Conservation (phyloP, 2,888 invertebrate species). For the Siphlonurus alternatus region DNA sequence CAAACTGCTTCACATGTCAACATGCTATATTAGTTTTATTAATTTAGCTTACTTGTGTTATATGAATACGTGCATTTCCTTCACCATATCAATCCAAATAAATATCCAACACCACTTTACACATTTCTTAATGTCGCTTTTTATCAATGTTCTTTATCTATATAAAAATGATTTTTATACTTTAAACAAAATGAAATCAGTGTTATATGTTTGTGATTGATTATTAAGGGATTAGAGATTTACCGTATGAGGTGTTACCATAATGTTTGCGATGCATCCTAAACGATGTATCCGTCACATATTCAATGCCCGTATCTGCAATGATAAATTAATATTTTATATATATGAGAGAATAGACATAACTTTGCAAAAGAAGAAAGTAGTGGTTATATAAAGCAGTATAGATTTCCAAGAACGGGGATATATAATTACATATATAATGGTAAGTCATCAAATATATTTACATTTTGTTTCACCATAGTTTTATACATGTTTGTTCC, state of each 20-base stretch:
- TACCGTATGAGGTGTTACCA: constrained; percentile 2
- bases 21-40: background rate
- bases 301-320: constrained; percentile 15
- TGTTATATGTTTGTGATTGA: background rate
- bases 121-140: background rate
- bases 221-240: background rate
- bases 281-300: constrained; percentile 11
- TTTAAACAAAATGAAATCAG: too few relatives aligned
- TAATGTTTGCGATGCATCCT: constrained; percentile 16
- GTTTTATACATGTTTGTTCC: too few relatives aligned
- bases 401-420: background rate
- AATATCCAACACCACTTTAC: background rate
- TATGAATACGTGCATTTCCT: background rate
- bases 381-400: background rate
- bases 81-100: background rate
- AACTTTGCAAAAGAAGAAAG: background rate
- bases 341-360: too few relatives aligned
- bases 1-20: background rate
- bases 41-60: background rate
- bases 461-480: too few relatives aligned
- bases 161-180: too few relatives aligned
- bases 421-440: too few relatives aligned
- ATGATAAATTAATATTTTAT: constrained; percentile 10
- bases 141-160: too few relatives aligned
- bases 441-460: too few relatives aligned